A percentile compares a stretch with the other conserved stretches of the same genome.
These are phyloP conservation scores for Cecropterus lyciades DNA, from an alignment of 1,140 invertebrate species.

Conservation along the genomic window DNA sequence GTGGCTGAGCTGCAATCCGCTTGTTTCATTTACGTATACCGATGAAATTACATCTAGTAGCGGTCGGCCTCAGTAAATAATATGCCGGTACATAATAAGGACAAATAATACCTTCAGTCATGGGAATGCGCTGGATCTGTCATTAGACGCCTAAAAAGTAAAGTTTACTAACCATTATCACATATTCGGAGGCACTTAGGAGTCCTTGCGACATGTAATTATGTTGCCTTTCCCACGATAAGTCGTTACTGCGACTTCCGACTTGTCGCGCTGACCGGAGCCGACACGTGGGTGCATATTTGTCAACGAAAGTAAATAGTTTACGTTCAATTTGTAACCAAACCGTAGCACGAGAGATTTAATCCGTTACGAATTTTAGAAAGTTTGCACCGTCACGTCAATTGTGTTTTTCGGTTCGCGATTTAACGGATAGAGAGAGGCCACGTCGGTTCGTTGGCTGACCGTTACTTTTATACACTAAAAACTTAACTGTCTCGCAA, in stretches of 20 bases:
- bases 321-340: not conserved
- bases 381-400: conserved; percentile 20
- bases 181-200: conserved; percentile 37
- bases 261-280: conserved; percentile 24
- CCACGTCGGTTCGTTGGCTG: conserved; percentile 7
- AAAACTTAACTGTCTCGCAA: conserved; percentile 12
- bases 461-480: conserved; percentile 41
- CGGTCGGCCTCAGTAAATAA: conserved; percentile 19
- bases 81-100: conserved; percentile 22
- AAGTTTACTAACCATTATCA: conserved; percentile 38
- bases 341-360: not conserved
- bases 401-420: conserved; percentile 16
- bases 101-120: conserved; percentile 23
- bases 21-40: conserved; percentile 20
- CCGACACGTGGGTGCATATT: conserved; percentile 18
- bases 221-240: conserved; percentile 45
- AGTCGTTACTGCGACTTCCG: conserved; percentile 48
- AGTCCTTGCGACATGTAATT: conserved; percentile 38
- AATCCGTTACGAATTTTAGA: conserved; percentile 31
- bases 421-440: conserved; percentile 17
- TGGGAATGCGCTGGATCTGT: conserved; percentile 34
- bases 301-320: conserved; percentile 26
- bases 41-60: conserved; percentile 37
- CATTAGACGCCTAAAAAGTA: conserved; percentile 37
- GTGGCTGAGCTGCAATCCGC: conserved; percentile 8